Conservation (phyloP, 1,140 invertebrate genomes). For the Nylanderia fulva region DNA sequence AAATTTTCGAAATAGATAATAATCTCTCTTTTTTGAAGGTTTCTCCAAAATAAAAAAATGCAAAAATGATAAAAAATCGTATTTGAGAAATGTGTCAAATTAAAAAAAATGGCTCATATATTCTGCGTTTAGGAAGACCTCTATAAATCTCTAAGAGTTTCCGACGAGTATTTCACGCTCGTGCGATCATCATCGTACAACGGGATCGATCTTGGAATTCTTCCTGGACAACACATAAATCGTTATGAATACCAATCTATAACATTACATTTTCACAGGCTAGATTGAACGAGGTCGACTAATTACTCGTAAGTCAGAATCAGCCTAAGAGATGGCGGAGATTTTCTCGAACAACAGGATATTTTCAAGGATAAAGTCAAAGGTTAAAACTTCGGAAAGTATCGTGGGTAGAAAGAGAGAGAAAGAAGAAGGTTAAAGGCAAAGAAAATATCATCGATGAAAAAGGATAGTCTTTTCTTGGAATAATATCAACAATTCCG, state of each 20-base stretch:
- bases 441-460: constrained; percentile 62
- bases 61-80: not conserved
- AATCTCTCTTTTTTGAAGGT: too few relatives aligned
- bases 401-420: not conserved
- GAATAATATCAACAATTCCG: constrained; percentile 66
- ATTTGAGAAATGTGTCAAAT: not conserved
- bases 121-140: not conserved
- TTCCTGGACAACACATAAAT: not conserved
- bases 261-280: constrained; percentile 6
- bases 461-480: not conserved
- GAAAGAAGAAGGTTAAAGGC: not conserved
- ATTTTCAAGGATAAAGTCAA: constrained; percentile 17
- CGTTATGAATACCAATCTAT: not conserved
- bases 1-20: not conserved
- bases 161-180: not conserved
- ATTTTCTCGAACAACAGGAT: constrained; percentile 29
- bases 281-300: constrained; percentile 19
- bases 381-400: not conserved
- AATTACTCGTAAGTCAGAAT: constrained; percentile 57
- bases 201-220: constrained; percentile 1
- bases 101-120: not conserved
- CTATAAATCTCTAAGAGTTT: not conserved
- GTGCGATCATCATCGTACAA: not conserved
- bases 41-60: not conserved
- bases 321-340: constrained; percentile 33